A percentile compares a stretch with the other conserved stretches of the same genome.
Conservation (phyloP, 2,113 vertebrate species). For the Otis tarda region DNA sequence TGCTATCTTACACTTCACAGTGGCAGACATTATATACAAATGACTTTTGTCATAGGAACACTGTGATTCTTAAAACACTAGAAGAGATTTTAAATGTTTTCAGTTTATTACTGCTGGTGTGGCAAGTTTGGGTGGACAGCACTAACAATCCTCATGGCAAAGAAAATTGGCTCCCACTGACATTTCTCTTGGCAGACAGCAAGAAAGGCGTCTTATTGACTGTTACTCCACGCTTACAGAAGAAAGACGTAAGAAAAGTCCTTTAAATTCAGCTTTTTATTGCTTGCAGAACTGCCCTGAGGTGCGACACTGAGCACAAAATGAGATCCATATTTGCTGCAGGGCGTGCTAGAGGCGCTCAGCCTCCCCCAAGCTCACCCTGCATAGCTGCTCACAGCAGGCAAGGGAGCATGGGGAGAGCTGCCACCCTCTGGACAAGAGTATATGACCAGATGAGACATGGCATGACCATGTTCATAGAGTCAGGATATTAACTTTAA, state of each 20-base stretch:
- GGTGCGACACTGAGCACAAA: neutral
- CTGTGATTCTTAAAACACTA: neutral
- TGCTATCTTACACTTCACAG: neutral
- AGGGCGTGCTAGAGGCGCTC: rapidly evolving
- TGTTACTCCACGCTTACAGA: neutral
- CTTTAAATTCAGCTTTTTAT: neutral
- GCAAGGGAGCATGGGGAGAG: neutral
- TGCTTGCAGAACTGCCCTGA: neutral
- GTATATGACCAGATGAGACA: neutral
- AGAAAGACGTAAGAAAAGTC: neutral
- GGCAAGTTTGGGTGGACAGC: neutral
- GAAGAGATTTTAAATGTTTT: neutral
- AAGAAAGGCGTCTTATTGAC: neutral
- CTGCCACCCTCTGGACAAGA: neutral
- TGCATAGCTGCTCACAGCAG: neutral
- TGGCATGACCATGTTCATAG: rapidly evolving
- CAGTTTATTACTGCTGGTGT: neutral
- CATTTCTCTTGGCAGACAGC: neutral
- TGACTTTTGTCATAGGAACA: neutral
- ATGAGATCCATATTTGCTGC: neutral
- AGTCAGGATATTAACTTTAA: neutral
- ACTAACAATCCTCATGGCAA: neutral
- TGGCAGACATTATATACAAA: neutral
- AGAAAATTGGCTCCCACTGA: constrained; percentile 11
- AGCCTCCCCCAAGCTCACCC: neutral